A percentile compares a stretch with the other conserved stretches of the same genome.
phyloP scores from a whole-genome alignment of 2,797 vertebrate genomes.

The Delichon dasypus region DNA sequence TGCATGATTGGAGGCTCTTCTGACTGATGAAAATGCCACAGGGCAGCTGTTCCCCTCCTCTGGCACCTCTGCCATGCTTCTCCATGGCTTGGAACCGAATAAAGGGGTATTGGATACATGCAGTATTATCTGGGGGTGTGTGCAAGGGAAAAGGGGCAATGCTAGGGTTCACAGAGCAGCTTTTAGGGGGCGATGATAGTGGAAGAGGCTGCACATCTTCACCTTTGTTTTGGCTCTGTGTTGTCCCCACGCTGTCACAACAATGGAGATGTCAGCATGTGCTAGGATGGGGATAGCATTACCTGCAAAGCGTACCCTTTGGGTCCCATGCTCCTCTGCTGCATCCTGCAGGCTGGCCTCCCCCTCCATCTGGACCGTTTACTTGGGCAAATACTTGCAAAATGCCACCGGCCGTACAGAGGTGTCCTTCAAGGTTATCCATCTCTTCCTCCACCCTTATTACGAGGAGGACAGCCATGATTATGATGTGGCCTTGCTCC shows the following conservation, averaged over 20 bases:
- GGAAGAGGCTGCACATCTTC: not conserved
- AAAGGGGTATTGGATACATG: not conserved
- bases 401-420: constrained; percentile 78
- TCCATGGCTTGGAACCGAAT: not conserved
- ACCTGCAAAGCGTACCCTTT: not conserved
- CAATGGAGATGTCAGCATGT: not conserved
- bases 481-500: constrained; percentile 90
- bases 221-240: not conserved
- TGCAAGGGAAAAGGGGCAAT: not conserved
- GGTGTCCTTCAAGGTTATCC: constrained; percentile 84
- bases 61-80: not conserved
- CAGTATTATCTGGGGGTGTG: not conserved
- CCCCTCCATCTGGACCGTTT: constrained; percentile 86
- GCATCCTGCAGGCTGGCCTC: constrained; percentile 76
- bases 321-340: not conserved
- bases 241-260: not conserved
- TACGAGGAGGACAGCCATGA: constrained; percentile 88
- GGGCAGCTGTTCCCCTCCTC: not conserved
- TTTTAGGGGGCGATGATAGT: not conserved
- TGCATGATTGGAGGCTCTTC: not conserved
- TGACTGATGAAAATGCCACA: not conserved
- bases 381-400: constrained; percentile 86
- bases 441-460: constrained; percentile 87
- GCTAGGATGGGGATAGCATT: not conserved
- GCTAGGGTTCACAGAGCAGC: not conserved